Evolutionary conservation across 2,888 invertebrate genomes (phyloP), one percentile per base, ranked within the genome.

Genomic region (Pecten maximus): DNA sequence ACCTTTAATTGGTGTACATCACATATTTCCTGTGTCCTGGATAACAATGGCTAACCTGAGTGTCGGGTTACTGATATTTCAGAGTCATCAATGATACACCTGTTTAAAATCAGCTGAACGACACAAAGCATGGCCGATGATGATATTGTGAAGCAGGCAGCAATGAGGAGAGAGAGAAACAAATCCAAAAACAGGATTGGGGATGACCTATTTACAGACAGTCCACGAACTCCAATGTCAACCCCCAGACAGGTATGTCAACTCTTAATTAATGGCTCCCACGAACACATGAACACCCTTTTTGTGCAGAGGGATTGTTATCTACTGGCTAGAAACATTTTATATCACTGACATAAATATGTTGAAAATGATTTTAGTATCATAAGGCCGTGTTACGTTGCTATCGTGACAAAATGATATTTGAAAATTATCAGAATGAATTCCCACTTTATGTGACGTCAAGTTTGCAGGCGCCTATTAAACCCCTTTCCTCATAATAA

Each of bases 61-160:
- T 74, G 28, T 74, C 6, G 35, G 74, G 35, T 74, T 74, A 10
- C 74, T 74, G 35, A 28, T 35, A 35, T 74, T 74, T 74, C 74
- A 74, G 74, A 0, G 35, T 2, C 35, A 23, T 74, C 16, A 74
- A 28, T 28, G 12, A 35, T 0, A 74, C 74, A 74, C 35, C 35
- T 74, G 28, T 28, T 35, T 74, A 35, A 23, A 74, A 74, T 74
- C 28, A 74, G 16, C 28, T n/a, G 12, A 44, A 44, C 44, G 44
- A 44, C 12, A 44, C 44, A 44, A 28, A 74, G 35, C 15, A 74
- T 74, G 74, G 74, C 74, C 10, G 89, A 89, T 39, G 89, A 89
- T 40, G 89, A 89, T 40, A 89, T 89, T 23, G 35, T 89, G 15
- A 89, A 89, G 40, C 89, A 89, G 40, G 89, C 89, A n/a, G 89